A percentile compares a stretch with the other conserved stretches of the same genome.
These are phyloP conservation scores for Macropodus opercularis DNA, from an alignment of 2,797 vertebrate species.

Conservation along the genomic window DNA sequence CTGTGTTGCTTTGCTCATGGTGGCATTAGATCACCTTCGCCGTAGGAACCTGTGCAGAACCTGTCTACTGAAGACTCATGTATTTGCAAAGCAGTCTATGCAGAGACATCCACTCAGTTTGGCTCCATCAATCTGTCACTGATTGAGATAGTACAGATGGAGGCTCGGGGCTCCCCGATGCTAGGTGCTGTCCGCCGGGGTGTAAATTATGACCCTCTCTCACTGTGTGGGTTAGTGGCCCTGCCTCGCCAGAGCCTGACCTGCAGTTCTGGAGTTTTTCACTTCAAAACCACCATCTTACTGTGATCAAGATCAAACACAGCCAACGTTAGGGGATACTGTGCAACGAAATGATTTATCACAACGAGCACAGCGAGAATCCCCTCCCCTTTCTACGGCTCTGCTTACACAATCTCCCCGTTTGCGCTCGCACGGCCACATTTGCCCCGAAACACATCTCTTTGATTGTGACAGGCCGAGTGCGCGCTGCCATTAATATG, in stretches of 20 bases:
- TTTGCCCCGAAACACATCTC: constrained; percentile 66
- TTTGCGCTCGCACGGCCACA: constrained; percentile 64
- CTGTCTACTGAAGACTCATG: constrained; percentile 47
- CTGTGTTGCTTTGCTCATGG: constrained; percentile 51
- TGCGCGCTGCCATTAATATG: constrained; percentile 74
- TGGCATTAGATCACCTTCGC: constrained; percentile 51
- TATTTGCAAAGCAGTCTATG: constrained; percentile 72
- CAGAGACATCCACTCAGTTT: constrained; percentile 74
- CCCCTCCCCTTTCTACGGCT: constrained; percentile 36
- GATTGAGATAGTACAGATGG: constrained; percentile 87
- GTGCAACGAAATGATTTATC: constrained; percentile 92
- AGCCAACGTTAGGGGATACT: constrained; percentile 88
- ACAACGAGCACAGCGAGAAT: constrained; percentile 84
- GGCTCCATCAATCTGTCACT: constrained; percentile 85
- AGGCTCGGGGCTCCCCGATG: constrained; percentile 83
- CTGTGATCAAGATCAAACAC: constrained; percentile 94
- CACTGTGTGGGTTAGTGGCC: constrained; percentile 93
- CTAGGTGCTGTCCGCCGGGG: constrained; percentile 83
- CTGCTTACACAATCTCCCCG: constrained; percentile 85
- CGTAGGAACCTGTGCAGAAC: constrained; percentile 62
- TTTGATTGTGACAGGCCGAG: constrained; percentile 76
- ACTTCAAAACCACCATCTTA: constrained; percentile 96
- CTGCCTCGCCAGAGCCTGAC: constrained; percentile 90
- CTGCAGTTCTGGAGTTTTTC: constrained; percentile 96
- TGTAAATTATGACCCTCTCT: constrained; percentile 89